A percentile compares a stretch with the other conserved stretches of the same genome.
Conservation (phyloP, 2,888 invertebrate species). For the Oscheius sp. region DNA sequence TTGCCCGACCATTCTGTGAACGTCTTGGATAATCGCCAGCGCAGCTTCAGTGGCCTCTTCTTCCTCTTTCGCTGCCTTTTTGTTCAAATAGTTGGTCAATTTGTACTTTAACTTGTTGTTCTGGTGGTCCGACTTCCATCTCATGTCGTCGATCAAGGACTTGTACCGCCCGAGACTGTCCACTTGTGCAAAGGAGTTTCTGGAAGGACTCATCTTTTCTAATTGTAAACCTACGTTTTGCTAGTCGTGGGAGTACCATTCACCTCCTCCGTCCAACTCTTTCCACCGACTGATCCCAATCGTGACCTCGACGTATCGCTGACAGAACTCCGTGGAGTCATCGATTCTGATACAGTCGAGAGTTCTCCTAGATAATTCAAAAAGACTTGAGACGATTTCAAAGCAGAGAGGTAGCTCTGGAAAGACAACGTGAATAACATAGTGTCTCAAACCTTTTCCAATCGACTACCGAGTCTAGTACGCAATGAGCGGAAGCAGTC, state of each 20-base stretch:
- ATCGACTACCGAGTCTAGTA: background rate
- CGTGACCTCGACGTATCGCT: background rate
- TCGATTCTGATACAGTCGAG: background rate
- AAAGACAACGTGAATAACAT: background rate
- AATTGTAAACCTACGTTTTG: slow-evolving; percentile 1
- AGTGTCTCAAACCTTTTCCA: slow-evolving; percentile 7
- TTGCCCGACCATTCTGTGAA: slow-evolving; percentile 82
- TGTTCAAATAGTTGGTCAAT: slow-evolving; percentile 46
- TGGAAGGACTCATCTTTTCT: background rate
- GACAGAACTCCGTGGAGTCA: slow-evolving; percentile 11
- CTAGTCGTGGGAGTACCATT: background rate
- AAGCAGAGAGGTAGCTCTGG: slow-evolving; percentile 7
- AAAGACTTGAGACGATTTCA: slow-evolving; percentile 11
- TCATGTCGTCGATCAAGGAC: slow-evolving; percentile 16
- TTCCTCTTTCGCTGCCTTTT: slow-evolving; percentile 78
- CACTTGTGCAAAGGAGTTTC: slow-evolving; percentile 13
- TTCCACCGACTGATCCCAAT: background rate
- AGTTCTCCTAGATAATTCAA: slow-evolving; percentile 12
- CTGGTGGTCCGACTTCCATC: slow-evolving; percentile 13
- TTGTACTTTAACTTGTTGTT: slow-evolving; percentile 22
- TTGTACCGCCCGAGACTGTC: slow-evolving; percentile 28
- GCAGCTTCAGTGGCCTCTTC: slow-evolving; percentile 97
- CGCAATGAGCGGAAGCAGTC: background rate
- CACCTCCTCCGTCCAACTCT: slow-evolving; percentile 3
- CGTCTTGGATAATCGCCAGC: slow-evolving; percentile 94